These are phyloP conservation scores for Liopterus haemorrhoidalis DNA, from an alignment of 2,888 invertebrate species.

Conservation along the genomic window DNA sequence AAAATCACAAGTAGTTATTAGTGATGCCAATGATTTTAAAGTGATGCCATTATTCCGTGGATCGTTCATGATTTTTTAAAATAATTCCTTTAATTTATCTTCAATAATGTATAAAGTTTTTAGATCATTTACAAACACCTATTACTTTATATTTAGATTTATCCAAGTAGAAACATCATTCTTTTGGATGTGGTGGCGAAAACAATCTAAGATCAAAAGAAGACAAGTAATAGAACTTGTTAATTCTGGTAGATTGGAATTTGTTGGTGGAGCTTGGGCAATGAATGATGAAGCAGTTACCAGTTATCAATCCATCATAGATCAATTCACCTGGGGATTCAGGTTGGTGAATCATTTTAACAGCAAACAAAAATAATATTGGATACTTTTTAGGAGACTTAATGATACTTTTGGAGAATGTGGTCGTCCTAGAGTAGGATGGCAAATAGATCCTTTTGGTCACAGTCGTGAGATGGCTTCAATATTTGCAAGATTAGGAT, in stretches of 20 bases:
- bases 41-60: conserved; percentile 6
- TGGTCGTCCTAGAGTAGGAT: conserved; percentile 60
- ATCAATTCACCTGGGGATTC: conserved; percentile 65
- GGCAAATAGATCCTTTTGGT: conserved; percentile 75
- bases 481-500: conserved; percentile 70
- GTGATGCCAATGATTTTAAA: not conserved
- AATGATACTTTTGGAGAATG: conserved; percentile 60
- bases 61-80: conserved; percentile 5
- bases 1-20: no score
- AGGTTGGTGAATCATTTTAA: conserved; percentile 44
- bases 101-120: no score
- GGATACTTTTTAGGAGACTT: conserved; percentile 1
- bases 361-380: conserved; percentile 1
- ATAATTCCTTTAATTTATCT: no score
- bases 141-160: conserved; percentile 56
- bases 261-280: conserved; percentile 57
- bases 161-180: conserved; percentile 77
- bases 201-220: conserved; percentile 53
- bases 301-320: conserved; percentile 64
- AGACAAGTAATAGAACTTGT: conserved; percentile 54
- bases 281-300: conserved; percentile 61
- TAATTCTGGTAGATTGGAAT: conserved; percentile 54
- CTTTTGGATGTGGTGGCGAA: conserved; percentile 76
- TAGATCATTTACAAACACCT: no score
- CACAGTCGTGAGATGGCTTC: conserved; percentile 76